These are phyloP conservation scores for Fopius arisanus DNA, from an alignment of 1,140 invertebrate genomes.

Conservation along the genomic window DNA sequence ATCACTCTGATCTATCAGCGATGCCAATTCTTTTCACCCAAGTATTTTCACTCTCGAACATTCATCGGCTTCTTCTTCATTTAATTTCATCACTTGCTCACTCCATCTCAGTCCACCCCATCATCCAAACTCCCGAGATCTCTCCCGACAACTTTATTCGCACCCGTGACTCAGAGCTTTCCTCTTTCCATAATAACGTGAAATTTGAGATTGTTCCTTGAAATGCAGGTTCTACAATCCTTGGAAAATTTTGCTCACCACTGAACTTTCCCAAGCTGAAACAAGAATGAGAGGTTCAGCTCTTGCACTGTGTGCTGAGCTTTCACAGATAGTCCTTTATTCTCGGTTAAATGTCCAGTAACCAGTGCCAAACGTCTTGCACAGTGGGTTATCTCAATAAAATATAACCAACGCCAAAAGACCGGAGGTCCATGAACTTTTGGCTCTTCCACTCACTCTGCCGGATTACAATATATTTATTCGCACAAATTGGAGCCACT, in stretches of 20 bases:
- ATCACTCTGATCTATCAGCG: too few relatives aligned
- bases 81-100: too few relatives aligned
- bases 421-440: neutral
- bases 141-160: too few relatives aligned
- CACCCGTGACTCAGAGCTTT: too few relatives aligned
- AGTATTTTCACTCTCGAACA: too few relatives aligned
- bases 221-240: neutral
- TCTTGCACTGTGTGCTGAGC: neutral
- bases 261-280: neutral
- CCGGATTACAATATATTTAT: neutral
- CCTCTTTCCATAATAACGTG: too few relatives aligned
- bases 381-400: neutral
- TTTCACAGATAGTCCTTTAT: neutral
- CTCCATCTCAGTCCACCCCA: too few relatives aligned
- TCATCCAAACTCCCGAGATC: too few relatives aligned
- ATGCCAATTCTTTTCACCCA: neutral
- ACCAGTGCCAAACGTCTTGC: constrained; percentile 1
- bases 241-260: neutral
- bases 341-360: neutral
- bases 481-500: neutral
- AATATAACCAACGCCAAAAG: constrained; percentile 1
- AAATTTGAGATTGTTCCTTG: too few relatives aligned
- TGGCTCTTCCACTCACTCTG: neutral
- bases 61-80: too few relatives aligned
- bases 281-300: neutral